Base-by-base conservation (phyloP, 1,140 invertebrate species). In the Aphelenchoides besseyi region DNA sequence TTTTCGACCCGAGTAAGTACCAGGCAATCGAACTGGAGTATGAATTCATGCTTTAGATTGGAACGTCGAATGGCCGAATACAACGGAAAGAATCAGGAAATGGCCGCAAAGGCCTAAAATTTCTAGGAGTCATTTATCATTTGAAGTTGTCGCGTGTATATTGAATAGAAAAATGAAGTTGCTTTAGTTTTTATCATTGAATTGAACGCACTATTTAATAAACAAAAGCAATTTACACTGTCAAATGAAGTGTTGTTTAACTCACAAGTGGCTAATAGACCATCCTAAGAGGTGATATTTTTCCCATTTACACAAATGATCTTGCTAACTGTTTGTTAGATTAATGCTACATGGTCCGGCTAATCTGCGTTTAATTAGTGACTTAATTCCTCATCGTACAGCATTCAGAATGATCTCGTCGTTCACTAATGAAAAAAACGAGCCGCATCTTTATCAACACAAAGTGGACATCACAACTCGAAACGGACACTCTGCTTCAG, bases 1-100 rank as follows among this genome's bases (percentile, higher is more conserved):
- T 85, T 98, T 97, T 87, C 88, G 95, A 82, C 95, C 95, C 18
- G 92, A 94, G 86, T n/a, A n/a, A n/a, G n/a, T n/a, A n/a, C n/a
- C n/a, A n/a, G n/a, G n/a, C n/a, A n/a, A n/a, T n/a, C n/a, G n/a
- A n/a, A n/a, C n/a, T n/a, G n/a, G n/a, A n/a, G n/a, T n/a, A n/a
- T n/a, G n/a, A n/a, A n/a, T n/a, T n/a, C n/a, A n/a, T n/a, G n/a
- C n/a, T n/a, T n/a, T n/a, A n/a, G n/a, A n/a, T 88, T 98, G 54
- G 92, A 97, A 73, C 66, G 78, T n/a, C 82, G 88, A 70, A 88
- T 88, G 82, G 81, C 83, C 52, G 82, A 87, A 64, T 85, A 85
- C 73, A 62, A 73, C 16, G 64, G 72, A 26, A 75, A 80, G 69
- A 69, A 68, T 2, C 16, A 16, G 18, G 55, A 8, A 5, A 59